Evolutionary conservation across 1,140 invertebrate species (phyloP).

Genomic region (Micrasema minimum): DNA sequence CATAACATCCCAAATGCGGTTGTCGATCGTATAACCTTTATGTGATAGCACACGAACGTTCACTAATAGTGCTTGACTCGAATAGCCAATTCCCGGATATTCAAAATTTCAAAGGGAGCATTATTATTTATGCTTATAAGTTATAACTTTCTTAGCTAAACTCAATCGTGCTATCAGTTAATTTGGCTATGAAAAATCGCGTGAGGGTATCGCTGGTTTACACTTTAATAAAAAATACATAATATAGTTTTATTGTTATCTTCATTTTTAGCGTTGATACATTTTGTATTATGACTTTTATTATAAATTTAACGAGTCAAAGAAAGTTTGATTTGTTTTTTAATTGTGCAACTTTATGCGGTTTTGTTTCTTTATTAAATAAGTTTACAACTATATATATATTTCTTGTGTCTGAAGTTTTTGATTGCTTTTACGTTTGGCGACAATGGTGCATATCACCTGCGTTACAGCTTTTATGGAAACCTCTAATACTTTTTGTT

Average conservation of each 20-base stretch:
- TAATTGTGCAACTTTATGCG: constrained; percentile 16
- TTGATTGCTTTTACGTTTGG: neutral
- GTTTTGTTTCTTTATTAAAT: neutral
- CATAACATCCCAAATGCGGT: constrained; percentile 18
- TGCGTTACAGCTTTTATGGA: neutral
- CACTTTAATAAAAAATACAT: constrained; percentile 28
- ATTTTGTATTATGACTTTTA: neutral
- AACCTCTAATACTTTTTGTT: neutral
- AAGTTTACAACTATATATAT: neutral
- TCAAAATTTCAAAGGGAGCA: constrained; percentile 8
- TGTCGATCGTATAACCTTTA: neutral
- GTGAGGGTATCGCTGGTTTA: constrained; percentile 16
- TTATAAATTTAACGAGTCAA: too few species aligned
- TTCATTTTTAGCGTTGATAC: neutral
- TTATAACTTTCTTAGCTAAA: constrained; percentile 20
- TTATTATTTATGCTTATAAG: constrained; percentile 23
- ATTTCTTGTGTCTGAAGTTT: neutral
- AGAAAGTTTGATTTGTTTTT: constrained; percentile 28
- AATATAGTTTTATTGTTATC: constrained; percentile 6
- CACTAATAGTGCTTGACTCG: constrained; percentile 27
- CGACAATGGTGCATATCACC: neutral
- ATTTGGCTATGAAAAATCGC: constrained; percentile 12
- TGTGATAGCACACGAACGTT: constrained; percentile 33
- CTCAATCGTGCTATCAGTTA: neutral
- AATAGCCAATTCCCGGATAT: constrained; percentile 36